A percentile compares a stretch with the other conserved stretches of the same genome.
These are phyloP conservation scores for Cyprinodon tularosa DNA, from an alignment of 2,113 vertebrate species.

Conservation along the genomic window DNA sequence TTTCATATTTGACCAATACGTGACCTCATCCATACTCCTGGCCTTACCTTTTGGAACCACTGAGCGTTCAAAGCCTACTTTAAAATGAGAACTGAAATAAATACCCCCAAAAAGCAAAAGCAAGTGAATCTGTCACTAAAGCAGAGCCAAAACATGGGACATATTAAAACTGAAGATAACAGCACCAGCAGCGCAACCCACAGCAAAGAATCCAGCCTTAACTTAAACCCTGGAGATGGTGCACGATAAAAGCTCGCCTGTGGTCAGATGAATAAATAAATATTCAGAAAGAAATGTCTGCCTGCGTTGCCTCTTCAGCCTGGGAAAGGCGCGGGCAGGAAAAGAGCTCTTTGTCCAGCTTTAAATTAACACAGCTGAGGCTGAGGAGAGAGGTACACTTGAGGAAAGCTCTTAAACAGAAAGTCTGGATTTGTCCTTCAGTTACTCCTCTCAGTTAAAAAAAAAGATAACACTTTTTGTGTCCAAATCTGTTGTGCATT, in stretches of 20 bases:
- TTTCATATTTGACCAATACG: not conserved
- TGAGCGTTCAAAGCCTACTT: not conserved
- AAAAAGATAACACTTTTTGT: not conserved
- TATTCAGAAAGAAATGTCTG: conserved; percentile 72
- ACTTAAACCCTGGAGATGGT: conserved; percentile 27
- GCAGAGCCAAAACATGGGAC: not conserved
- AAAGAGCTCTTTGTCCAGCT: conserved; percentile 69
- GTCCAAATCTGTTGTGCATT: not conserved
- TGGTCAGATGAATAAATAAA: conserved; percentile 65
- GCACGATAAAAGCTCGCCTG: conserved; percentile 57
- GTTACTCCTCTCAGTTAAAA: conserved; percentile 12
- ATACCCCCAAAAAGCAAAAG: not conserved
- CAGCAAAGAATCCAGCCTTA: conserved; percentile 23
- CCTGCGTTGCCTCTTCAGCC: conserved; percentile 59
- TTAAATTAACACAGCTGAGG: conserved; percentile 59
- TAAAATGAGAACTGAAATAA: not conserved
- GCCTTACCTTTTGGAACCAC: not conserved
- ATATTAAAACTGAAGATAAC: not conserved
- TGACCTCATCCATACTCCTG: not conserved
- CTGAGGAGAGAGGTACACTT: conserved; percentile 51
- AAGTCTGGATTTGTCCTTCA: conserved; percentile 19
- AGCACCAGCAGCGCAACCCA: not conserved
- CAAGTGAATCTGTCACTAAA: not conserved
- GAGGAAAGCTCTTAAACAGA: conserved; percentile 35
- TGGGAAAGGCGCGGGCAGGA: conserved; percentile 77